Percentiles rank a stretch among this genome's conserved stretches.
These are phyloP conservation scores for Conomelus anceps DNA, from an alignment of 2,888 invertebrate genomes.

Conservation along the genomic window DNA sequence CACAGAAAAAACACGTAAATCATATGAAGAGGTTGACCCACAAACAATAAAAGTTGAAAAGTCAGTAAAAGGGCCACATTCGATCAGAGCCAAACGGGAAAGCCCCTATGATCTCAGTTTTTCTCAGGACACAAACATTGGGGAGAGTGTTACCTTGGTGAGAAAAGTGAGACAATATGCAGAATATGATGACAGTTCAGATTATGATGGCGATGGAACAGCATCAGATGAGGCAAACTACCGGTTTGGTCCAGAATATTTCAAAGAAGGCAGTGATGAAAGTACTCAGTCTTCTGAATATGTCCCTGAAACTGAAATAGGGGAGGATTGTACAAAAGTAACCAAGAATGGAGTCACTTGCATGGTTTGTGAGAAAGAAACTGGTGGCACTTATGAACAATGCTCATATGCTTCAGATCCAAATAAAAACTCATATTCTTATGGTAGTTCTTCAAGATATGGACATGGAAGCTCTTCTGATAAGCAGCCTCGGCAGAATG, in stretches of 20 bases:
- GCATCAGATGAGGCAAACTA: slow-evolving; percentile 29
- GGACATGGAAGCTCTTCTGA: slow-evolving; percentile 26
- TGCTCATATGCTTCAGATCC: slow-evolving; percentile 72
- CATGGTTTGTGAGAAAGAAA: slow-evolving; percentile 64
- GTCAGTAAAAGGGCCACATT: slow-evolving; percentile 7
- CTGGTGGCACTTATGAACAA: slow-evolving; percentile 68
- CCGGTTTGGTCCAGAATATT: slow-evolving; percentile 41
- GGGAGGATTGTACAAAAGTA: slow-evolving; percentile 37
- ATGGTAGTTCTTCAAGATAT: slow-evolving; percentile 36
- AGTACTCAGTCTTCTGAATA: neutral
- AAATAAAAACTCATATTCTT: slow-evolving; percentile 53
- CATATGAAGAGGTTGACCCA: slow-evolving; percentile 37
- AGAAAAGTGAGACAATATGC: slow-evolving; percentile 24
- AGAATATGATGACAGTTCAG: slow-evolving; percentile 24
- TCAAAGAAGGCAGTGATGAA: slow-evolving; percentile 30
- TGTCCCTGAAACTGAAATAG: slow-evolving; percentile 16
- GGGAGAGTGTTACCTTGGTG: neutral
- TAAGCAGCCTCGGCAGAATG: slow-evolving; percentile 8
- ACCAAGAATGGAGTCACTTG: slow-evolving; percentile 47
- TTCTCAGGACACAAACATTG: neutral
- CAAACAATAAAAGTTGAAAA: slow-evolving; percentile 28
- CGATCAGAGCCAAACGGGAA: neutral
- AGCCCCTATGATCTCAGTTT: neutral
- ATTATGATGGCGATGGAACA: neutral
- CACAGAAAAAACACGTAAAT: slow-evolving; percentile 57